Evolutionary conservation across 2,113 vertebrate species (phyloP), one percentile per base, ranked within the genome.

Genomic region (Amphilophus citrinellus): DNA sequence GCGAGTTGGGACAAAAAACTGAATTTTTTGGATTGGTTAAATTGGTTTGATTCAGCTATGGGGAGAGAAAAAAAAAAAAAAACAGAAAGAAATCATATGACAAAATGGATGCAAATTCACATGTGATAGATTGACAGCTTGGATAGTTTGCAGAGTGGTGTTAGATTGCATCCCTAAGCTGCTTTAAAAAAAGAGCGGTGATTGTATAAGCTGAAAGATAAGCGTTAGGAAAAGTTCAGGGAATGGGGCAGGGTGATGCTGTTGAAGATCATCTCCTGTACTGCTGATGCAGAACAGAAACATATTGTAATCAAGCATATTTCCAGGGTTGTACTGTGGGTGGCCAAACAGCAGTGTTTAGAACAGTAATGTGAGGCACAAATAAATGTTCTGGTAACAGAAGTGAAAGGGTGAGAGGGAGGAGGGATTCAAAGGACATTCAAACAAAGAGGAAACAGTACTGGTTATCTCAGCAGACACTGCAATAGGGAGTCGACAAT

Each of bases 1-100:
- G 97, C 96, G 47, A 98, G 97, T 80, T 96, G 95, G 91, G 97
- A 97, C 82, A 98, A 96, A 90, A 97, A 96, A 93, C 96, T 96
- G 91, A 96, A 68, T 58, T 91, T 97, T 95, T 96, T 97, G 91
- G 95, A 95, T 61, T 96, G 94, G 92, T 94, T 94, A 96, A 91
- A 88, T 60, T 94, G 91, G 24, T 84, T 92, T 90, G 96, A 95
- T 87, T 94, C 94, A 90, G 97, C 97, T 98, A 97, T 92, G 91
- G 86, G 95, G 90, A 44, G 2, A 39, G 8, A 35, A 2, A 30
- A 60, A 89, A 88, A 24, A 1, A 24, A 84, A 60, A 84, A 87
- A 88, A 86, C 30, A 90, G 27, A 80, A 86, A 93, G 13, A 82
- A 81, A 87, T 27, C 53, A 79, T 10, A 77, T 82, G 83, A 14